Evolutionary conservation across 2,888 invertebrate genomes (phyloP), one percentile per base, ranked within the genome.

Genomic region (Epicampocera succincta): DNA sequence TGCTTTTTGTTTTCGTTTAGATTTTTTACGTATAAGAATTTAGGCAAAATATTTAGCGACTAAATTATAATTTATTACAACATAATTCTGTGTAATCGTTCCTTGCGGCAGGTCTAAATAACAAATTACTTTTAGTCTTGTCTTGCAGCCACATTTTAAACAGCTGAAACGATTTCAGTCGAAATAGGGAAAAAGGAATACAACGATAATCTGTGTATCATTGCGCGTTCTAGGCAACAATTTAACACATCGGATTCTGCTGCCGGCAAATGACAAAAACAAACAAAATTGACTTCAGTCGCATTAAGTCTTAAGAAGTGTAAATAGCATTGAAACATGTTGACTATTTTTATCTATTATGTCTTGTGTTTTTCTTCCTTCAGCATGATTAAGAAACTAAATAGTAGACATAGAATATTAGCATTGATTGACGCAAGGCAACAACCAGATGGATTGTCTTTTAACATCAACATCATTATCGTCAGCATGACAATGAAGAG

Each of bases 341-440:
- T 82, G 82, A 74, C 82, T 75, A 78, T 82, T 66, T 75, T 71
- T 82, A 48, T 75, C 71, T 65, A 75, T 82, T 82, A 82, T 66
- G 74, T 52, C 29, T 48, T 52, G 33, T 50, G 38, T 38, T 61
- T 44, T 40, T 42, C 33, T 33, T 44, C 21, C 42, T 58, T 52
- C 29, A 72, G 68, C 11, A 42, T 40, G 38, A 38, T 44, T 38
- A 69, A 75, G 54, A 13, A 21, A 50, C 54, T 77, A 65, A 77
- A 56, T 65, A 66, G 50, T 65, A 69, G 63, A 71, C 38, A 42
- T 9, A 65, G 69, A 58, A 78, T 78, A 82, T 77, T 74, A 78
- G 40, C 82, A 71, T 61, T 82, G 82, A 82, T 82, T 78, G 82
- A 77, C 78, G 54, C 42, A 54, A 78, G 52, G 63, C 46, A 82